Conservation (phyloP, 2,113 vertebrate genomes). For the Chloebia gouldiae region DNA sequence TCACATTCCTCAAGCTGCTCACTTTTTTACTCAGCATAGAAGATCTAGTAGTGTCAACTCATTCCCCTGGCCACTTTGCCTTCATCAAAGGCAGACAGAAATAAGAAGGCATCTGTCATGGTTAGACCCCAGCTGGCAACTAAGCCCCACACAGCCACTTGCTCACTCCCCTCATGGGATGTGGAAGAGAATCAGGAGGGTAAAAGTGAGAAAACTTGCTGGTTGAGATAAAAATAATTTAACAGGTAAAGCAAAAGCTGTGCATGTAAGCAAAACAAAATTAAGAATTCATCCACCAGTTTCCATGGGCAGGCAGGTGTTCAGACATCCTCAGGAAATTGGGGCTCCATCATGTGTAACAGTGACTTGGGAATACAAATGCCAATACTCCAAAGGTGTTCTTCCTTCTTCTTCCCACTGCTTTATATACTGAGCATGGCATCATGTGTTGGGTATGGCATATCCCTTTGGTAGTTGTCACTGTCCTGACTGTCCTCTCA, state of each 20-base stretch:
- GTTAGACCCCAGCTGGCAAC: neutral
- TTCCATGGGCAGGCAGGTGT: neutral
- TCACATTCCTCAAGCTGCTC: neutral
- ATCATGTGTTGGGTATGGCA: neutral
- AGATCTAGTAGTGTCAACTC: neutral
- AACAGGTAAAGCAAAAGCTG: neutral
- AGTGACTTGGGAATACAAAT: neutral
- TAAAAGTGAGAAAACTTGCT: neutral
- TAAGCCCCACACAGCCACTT: neutral
- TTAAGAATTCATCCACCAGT: neutral
- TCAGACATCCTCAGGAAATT: neutral
- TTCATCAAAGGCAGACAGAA: neutral
- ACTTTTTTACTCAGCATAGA: neutral
- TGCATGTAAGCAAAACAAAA: neutral
- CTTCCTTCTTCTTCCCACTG: neutral
- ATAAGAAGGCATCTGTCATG: neutral
- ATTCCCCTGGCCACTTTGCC: neutral
- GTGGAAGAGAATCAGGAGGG: neutral
- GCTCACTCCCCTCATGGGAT: neutral
- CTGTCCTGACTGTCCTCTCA: neutral
- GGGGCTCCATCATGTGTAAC: fast-evolving
- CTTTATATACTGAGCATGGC: neutral
- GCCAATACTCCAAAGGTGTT: neutral
- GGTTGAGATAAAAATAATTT: neutral
- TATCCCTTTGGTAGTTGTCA: neutral